These are phyloP conservation scores for Parasteatoda lunata DNA, from an alignment of 2,888 invertebrate genomes.

Conservation along the genomic window DNA sequence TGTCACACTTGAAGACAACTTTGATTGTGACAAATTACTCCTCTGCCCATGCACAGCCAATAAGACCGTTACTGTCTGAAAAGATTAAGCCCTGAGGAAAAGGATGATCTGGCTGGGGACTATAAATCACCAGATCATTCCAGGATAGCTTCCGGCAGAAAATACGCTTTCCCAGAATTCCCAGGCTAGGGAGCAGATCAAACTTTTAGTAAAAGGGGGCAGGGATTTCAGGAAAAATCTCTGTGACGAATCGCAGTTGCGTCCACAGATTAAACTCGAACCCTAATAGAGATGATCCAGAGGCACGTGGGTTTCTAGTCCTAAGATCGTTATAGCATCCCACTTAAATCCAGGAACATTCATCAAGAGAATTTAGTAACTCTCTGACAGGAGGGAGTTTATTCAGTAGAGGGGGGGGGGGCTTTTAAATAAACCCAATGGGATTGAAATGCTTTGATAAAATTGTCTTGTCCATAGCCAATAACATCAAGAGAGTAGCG, in stretches of 20 bases:
- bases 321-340: conserved; percentile 24
- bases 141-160: conserved; percentile 55
- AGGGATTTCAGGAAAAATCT: conserved; percentile 39
- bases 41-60: not conserved
- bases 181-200: conserved; percentile 32
- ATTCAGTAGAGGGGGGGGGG: conserved; percentile 43
- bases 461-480: conserved; percentile 46
- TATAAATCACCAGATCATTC: conserved; percentile 62
- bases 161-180: conserved; percentile 41
- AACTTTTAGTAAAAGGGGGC: conserved; percentile 34
- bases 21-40: conserved; percentile 67
- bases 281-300: conserved; percentile 19
- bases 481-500: not conserved
- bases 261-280: conserved; percentile 54
- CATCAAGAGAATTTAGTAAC: conserved; percentile 50
- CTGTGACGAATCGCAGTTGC: conserved; percentile 60
- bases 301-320: conserved; percentile 20
- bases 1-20: conserved; percentile 63
- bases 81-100: conserved; percentile 65
- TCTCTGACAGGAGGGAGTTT: conserved; percentile 18
- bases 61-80: conserved; percentile 56
- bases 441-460: conserved; percentile 61
- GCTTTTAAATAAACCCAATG: conserved; percentile 59
- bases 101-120: conserved; percentile 47
- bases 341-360: conserved; percentile 58